Evolutionary conservation across 2,113 vertebrate species (phyloP).

Genomic region (Cebus imitator): DNA sequence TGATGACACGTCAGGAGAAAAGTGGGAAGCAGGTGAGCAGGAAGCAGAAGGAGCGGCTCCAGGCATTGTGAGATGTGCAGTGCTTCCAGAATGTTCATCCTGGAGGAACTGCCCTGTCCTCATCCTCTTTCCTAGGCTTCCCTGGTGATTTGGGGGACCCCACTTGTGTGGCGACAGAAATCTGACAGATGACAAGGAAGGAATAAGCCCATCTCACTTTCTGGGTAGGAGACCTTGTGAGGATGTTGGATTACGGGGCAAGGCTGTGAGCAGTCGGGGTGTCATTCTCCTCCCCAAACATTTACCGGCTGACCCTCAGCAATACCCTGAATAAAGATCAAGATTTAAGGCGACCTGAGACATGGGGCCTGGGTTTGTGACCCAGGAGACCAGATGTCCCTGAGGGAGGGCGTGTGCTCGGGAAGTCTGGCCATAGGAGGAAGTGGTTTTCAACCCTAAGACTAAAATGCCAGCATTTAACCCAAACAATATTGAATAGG

Average conservation of each 20-base stretch:
- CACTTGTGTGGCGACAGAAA: neutral
- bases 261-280: neutral
- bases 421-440: neutral
- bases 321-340: neutral
- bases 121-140: neutral
- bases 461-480: neutral
- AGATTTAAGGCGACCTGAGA: neutral
- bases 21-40: neutral
- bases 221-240: neutral
- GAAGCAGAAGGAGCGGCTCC: neutral
- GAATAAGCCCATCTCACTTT: no score
- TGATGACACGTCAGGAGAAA: neutral
- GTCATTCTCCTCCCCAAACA: neutral
- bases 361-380: neutral
- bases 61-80: neutral
- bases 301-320: neutral
- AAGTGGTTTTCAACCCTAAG: neutral
- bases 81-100: neutral
- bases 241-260: neutral
- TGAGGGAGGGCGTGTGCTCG: neutral
- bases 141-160: no score
- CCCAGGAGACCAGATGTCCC: neutral
- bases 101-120: accelerated
- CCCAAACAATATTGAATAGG: neutral
- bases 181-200: neutral